Conservation (phyloP, 1,140 invertebrate species). For the Heliconius congener region DNA sequence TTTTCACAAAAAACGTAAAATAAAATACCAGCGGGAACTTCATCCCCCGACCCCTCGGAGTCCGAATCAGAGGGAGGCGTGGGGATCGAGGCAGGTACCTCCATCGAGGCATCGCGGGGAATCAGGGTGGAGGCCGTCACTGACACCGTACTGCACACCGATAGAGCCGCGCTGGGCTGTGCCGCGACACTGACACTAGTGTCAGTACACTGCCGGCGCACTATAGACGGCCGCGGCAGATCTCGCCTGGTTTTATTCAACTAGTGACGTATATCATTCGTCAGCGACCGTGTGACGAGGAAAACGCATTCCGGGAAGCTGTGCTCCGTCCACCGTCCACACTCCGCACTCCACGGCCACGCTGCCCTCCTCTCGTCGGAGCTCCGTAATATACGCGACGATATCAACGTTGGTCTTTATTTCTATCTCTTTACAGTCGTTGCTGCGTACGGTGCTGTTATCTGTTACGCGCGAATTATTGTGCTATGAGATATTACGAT, state of each 20-base stretch:
- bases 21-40: slow-evolving; percentile 68
- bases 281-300: slow-evolving; percentile 62
- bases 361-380: background rate
- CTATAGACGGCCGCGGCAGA: slow-evolving; percentile 58
- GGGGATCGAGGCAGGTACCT: slow-evolving; percentile 45
- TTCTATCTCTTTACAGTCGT: background rate
- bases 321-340: slow-evolving; percentile 17
- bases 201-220: slow-evolving; percentile 27
- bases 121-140: slow-evolving; percentile 51
- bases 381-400: background rate
- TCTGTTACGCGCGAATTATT: background rate
- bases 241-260: slow-evolving; percentile 62
- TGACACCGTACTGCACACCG: slow-evolving; percentile 18
- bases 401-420: no score
- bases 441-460: background rate
- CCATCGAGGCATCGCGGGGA: slow-evolving; percentile 73
- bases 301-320: slow-evolving; percentile 78
- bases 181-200: slow-evolving; percentile 8
- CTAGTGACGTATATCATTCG: slow-evolving; percentile 61
- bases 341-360: no score
- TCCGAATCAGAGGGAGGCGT: slow-evolving; percentile 50
- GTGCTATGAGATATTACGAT: background rate
- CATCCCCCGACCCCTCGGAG: slow-evolving; percentile 54
- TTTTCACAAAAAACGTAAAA: background rate
- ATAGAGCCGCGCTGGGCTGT: slow-evolving; percentile 17